Base-by-base conservation (phyloP, 2,888 invertebrate species). In the Ypsolopha scabrella region DNA sequence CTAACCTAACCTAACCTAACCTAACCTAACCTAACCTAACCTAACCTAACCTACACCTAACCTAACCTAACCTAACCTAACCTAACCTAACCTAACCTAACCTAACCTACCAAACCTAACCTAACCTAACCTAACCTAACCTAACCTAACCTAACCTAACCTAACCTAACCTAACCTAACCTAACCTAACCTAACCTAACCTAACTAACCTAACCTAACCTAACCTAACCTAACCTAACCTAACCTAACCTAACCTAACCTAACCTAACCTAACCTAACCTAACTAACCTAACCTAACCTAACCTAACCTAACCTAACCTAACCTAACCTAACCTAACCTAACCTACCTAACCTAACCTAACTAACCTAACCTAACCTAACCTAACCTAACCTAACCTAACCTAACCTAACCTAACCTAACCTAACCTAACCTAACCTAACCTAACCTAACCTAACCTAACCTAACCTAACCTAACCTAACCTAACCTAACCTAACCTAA, bases 171-270 rank as follows among this genome's bases (percentile, higher is more conserved):
- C 53, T 52, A 52, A 52, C 52, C 52, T 50, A 50, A 53, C 53
- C 51, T 45, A 51, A 48, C 51, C 46, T 51, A 51, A 51, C 53
- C 53, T 51, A 53, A 53, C 53, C 51, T 49, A 55, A 52, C 57
- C 55, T 57, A 53, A 54, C 54, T 56, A 59, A 59, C 60, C 58
- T 58, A 58, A 58, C 57, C 60, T 58, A 58, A 58, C 58, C 58
- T 60, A 60, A 60, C 60, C 60, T 58, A 60, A 58, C 58, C 60
- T 58, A 59, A 60, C 58, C 60, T 58, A 59, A 60, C 59, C 59
- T 58, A 59, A 55, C 58, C 55, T 55, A 57, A 57, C 57, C 58
- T 56, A 58, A 39, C 39, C 39, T 46, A 53, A 51, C 53, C 53
- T 53, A 51, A 53, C 53, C 44, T 49, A 51, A 24, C 24, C 24